Percentiles rank a stretch among this genome's conserved stretches.
Conservation (phyloP, 2,113 vertebrate species). For the Camelus bactrianus region DNA sequence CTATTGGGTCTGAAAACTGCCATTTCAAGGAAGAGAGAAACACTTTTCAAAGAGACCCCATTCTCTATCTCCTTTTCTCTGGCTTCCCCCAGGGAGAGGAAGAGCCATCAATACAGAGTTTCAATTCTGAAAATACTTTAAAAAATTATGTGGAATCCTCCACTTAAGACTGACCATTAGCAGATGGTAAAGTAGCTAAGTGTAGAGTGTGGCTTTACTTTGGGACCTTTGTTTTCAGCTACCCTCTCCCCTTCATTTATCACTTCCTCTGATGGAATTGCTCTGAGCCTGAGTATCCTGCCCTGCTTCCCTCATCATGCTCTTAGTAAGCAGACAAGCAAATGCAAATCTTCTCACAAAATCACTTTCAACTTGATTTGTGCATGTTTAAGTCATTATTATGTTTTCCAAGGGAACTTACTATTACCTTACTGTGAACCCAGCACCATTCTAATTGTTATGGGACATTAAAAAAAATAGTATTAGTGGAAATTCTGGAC, state of each 20-base stretch:
- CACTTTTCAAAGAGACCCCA: conserved; percentile 68
- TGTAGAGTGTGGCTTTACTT: accelerated
- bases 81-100: neutral
- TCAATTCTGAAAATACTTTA: neutral
- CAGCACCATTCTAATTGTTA: neutral
- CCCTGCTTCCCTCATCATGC: neutral
- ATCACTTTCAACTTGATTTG: neutral
- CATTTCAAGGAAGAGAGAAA: conserved; percentile 80
- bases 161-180: neutral
- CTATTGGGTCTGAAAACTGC: neutral
- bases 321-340: neutral
- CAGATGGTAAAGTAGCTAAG: neutral
- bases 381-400: neutral
- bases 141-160: neutral
- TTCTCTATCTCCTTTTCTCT: neutral
- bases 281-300: neutral
- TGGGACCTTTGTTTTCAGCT: neutral
- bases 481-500: neutral
- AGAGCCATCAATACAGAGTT: neutral
- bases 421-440: neutral
- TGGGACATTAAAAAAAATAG: neutral
- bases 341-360: neutral
- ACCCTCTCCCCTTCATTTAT: too few species aligned
- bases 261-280: neutral
- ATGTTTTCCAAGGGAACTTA: neutral